Base-by-base conservation (phyloP, 2,113 vertebrate species). In the Martes martes region DNA sequence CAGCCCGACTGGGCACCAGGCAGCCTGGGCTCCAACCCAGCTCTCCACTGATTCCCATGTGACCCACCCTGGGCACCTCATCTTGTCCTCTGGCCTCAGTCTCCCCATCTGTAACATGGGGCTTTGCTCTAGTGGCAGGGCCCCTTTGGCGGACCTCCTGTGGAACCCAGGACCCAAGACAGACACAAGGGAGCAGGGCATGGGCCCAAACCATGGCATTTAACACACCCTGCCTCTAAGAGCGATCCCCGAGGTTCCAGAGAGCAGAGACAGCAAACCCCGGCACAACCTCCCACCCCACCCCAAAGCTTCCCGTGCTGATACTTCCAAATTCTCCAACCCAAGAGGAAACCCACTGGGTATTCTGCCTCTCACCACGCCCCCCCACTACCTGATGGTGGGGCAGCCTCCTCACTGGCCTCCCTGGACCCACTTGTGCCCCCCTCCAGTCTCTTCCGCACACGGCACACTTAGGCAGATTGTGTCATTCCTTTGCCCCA, bases 361-460 rank as follows among this genome's bases (percentile, higher is more conserved):
- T n/a, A 10, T 0, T 26, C 33, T 21, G 6, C 33, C 10, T 61
- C 89, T 21, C 63, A 15, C 11, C 1, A 3, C 26, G 42, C n/a
- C 4, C 1, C n/a, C 2, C 23, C 13, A 1, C 8, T 4, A 36
- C 52, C 2, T 36, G 21, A 13, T 18, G 0, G 7, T 31, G 4
- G 13, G 15, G 47, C 31, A 18, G 52, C 73, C 28, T 71, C 42
- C 23, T 39, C 33, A 2, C 63, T 0, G 39, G 42, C 42, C 52
- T 50, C 73, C 11, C 47, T 0, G 0, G 4, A 13, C 47, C 23
- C 4, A 3, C 65, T 21, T 0, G 3, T 3, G 1, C 10, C 3
- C 36, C 8, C 4, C 67, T 39, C 31, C 15, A 2, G 39, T 57
- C 92, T 45, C 19, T 7, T 45, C 39, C 0, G 9, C 52, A 11